A percentile compares a stretch with the other conserved stretches of the same genome.
phyloP scores from a whole-genome alignment of 2,888 invertebrate species.

The Dysmachus trigonus region DNA sequence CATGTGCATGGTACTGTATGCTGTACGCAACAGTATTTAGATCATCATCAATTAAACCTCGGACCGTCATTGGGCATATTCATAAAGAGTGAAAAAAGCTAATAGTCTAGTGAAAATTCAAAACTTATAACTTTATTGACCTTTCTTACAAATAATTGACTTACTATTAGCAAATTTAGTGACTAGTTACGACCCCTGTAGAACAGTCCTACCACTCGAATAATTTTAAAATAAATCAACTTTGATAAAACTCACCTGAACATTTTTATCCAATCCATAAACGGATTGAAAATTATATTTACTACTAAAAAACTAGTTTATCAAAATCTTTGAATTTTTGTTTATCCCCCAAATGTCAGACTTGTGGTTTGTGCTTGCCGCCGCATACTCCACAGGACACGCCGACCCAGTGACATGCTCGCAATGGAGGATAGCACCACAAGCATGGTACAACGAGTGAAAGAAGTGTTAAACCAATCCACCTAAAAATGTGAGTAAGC shows the following conservation, averaged over 20 bases:
- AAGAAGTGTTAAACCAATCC: constrained; percentile 86
- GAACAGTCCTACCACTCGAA: no score
- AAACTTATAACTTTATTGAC: no score
- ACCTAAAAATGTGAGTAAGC: constrained; percentile 63
- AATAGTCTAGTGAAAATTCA: no score
- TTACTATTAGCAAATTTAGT: no score
- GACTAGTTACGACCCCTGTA: no score
- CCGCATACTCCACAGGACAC: constrained; percentile 84
- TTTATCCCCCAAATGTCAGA: constrained; percentile 65
- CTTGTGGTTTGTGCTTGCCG: constrained; percentile 75
- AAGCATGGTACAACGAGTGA: constrained; percentile 91
- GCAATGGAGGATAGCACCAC: constrained; percentile 91
- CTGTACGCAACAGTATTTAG: no score
- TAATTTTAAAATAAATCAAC: not conserved
- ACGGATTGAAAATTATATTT: constrained; percentile 36
- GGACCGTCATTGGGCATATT: no score
- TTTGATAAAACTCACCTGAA: not conserved
- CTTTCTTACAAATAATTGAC: no score
- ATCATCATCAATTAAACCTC: no score
- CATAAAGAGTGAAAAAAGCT: no score
- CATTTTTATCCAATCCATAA: constrained; percentile 10
- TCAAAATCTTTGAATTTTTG: constrained; percentile 47
- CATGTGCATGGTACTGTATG: no score
- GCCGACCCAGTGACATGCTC: constrained; percentile 84
- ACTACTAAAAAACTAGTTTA: constrained; percentile 49